Conservation (phyloP, 2,113 vertebrate genomes). For the Upupa epops region DNA sequence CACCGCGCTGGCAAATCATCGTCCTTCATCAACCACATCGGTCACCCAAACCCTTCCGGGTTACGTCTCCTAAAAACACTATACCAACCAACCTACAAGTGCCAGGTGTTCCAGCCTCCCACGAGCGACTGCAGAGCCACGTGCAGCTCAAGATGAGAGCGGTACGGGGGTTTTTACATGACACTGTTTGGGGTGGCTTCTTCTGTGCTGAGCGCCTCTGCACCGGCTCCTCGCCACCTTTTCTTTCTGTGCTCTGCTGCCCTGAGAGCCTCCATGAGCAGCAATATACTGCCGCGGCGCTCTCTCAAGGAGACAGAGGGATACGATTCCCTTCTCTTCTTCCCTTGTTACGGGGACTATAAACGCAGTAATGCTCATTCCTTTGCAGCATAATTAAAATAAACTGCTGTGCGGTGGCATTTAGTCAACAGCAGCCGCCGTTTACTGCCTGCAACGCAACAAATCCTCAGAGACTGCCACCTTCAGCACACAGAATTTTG, state of each 20-base stretch:
- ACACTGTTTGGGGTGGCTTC: background rate
- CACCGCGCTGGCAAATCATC: rapidly evolving
- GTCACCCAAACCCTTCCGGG: background rate
- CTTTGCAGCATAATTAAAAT: slow-evolving; percentile 63
- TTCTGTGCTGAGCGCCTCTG: background rate
- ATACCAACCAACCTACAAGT: too few relatives aligned
- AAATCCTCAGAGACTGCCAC: slow-evolving; percentile 26
- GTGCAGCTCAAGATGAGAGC: background rate
- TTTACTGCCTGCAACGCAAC: slow-evolving; percentile 52
- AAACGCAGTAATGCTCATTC: slow-evolving; percentile 45
- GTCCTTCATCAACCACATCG: background rate
- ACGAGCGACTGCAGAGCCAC: background rate
- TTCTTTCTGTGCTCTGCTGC: background rate
- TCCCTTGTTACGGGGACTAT: background rate
- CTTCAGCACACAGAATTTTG: background rate
- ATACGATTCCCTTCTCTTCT: background rate
- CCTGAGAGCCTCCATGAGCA: background rate
- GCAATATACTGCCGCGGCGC: background rate
- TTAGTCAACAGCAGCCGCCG: slow-evolving; percentile 31
- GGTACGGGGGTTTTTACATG: background rate
- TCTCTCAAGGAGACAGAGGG: background rate
- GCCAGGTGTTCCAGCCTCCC: background rate
- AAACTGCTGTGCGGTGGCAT: slow-evolving; percentile 40
- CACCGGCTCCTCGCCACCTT: background rate
- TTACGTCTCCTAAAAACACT: rapidly evolving